phyloP scores from a whole-genome alignment of 2,113 vertebrate genomes.

The Isichthys henryi region DNA sequence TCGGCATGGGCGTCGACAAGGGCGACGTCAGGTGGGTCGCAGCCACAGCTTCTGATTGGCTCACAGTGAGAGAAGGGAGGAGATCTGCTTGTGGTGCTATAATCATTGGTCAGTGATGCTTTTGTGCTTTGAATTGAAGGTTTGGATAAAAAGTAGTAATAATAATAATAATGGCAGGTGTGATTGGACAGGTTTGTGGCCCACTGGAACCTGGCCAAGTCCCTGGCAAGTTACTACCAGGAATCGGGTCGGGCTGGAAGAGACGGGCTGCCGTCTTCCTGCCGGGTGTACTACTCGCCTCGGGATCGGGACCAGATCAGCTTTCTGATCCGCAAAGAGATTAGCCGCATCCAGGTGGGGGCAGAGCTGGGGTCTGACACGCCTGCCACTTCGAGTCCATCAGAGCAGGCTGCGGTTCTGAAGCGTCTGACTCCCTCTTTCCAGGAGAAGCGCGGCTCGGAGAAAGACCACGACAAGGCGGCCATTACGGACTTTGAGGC shows the following conservation, averaged over 20 bases:
- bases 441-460: conserved; percentile 76
- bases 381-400: background rate
- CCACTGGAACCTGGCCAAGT: conserved; percentile 96
- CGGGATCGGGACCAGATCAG: conserved; percentile 76
- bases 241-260: conserved; percentile 92
- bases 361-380: background rate
- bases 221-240: conserved; percentile 93
- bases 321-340: conserved; percentile 85
- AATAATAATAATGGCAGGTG: background rate
- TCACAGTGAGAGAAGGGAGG: background rate
- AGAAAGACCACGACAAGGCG: conserved; percentile 75
- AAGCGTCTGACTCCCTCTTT: background rate
- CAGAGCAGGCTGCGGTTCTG: background rate
- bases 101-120: background rate
- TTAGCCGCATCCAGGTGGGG: conserved; percentile 69
- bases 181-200: conserved; percentile 78
- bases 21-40: conserved; percentile 81
- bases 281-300: conserved; percentile 86
- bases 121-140: background rate
- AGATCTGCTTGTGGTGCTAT: background rate
- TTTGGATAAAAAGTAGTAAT: background rate
- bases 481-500: conserved; percentile 75
- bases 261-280: conserved; percentile 82
- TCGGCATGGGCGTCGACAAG: conserved; percentile 98
- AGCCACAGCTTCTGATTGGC: background rate